Percentiles rank a stretch among this genome's conserved stretches.
These are phyloP conservation scores for Telenomus remus DNA, from an alignment of 1,140 invertebrate species.

Conservation along the genomic window DNA sequence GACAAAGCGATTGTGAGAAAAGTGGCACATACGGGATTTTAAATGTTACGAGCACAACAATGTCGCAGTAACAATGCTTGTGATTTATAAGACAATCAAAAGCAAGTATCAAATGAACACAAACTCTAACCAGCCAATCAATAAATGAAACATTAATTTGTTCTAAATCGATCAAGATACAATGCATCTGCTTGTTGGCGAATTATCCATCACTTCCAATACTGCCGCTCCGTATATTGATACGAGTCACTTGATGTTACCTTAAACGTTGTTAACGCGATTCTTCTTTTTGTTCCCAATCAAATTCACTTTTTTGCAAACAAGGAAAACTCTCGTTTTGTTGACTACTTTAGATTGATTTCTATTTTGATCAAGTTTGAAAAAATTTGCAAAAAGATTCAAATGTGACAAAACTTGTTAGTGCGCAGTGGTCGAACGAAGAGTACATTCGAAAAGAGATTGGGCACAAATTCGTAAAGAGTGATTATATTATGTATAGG, in stretches of 20 bases:
- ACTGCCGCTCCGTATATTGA: conserved; percentile 18
- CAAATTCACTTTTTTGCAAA: too few species aligned
- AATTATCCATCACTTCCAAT: conserved; percentile 14
- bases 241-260: conserved; percentile 24
- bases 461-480: too few species aligned
- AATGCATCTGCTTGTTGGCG: conserved; percentile 18
- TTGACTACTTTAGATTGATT: too few species aligned
- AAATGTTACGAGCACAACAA: conserved; percentile 10
- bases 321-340: too few species aligned
- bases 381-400: too few species aligned
- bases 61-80: conserved; percentile 14
- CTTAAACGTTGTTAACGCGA: conserved; percentile 4
- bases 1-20: conserved; percentile 33
- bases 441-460: too few species aligned
- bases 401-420: too few species aligned
- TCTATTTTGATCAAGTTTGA: too few species aligned
- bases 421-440: too few species aligned
- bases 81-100: conserved; percentile 22
- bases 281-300: conserved; percentile 11
- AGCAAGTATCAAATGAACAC: conserved; percentile 6
- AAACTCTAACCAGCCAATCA: conserved; percentile 9
- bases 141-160: background rate
- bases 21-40: conserved; percentile 21
- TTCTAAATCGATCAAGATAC: conserved; percentile 19
- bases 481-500: conserved; percentile 19